Conservation (phyloP, 2,888 invertebrate species). For the Drosophila neoperkinsi region DNA sequence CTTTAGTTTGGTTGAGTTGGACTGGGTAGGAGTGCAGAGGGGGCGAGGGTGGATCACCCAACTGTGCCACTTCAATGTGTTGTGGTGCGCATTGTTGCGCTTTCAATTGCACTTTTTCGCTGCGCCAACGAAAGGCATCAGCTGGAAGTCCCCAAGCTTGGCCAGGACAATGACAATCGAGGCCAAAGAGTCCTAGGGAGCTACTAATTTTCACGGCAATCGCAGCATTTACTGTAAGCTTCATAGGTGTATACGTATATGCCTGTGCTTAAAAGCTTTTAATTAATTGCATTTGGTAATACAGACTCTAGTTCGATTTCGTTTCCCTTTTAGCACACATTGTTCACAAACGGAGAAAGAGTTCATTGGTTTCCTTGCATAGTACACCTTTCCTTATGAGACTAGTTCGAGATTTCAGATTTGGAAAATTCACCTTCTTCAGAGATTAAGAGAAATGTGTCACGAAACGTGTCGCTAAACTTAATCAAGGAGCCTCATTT, state of each 20-base stretch:
- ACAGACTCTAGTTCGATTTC: conserved; percentile 49
- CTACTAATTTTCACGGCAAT: conserved; percentile 68
- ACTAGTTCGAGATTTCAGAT: background rate
- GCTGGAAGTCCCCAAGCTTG: conserved; percentile 44
- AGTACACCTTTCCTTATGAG: background rate
- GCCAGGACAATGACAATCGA: conserved; percentile 56
- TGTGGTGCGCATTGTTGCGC: conserved; percentile 79
- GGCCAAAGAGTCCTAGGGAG: conserved; percentile 43
- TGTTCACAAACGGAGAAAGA: background rate
- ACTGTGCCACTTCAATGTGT: conserved; percentile 66
- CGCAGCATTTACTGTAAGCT: conserved; percentile 30
- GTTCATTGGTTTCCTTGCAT: background rate
- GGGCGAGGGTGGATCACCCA: conserved; percentile 14
- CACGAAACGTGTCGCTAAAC: background rate
- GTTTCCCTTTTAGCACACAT: conserved; percentile 20
- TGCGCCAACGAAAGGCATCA: conserved; percentile 46
- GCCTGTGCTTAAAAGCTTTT: conserved; percentile 55
- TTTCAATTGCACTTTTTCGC: conserved; percentile 72
- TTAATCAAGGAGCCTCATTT: background rate
- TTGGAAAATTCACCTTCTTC: background rate
- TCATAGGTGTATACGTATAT: conserved; percentile 24
- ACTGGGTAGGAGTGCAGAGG: conserved; percentile 7
- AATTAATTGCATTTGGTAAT: conserved; percentile 76
- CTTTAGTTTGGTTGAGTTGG: conserved; percentile 5
- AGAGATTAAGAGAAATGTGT: background rate